These are phyloP conservation scores for Podocnemis expansa DNA, from an alignment of 2,113 vertebrate species.

Conservation along the genomic window DNA sequence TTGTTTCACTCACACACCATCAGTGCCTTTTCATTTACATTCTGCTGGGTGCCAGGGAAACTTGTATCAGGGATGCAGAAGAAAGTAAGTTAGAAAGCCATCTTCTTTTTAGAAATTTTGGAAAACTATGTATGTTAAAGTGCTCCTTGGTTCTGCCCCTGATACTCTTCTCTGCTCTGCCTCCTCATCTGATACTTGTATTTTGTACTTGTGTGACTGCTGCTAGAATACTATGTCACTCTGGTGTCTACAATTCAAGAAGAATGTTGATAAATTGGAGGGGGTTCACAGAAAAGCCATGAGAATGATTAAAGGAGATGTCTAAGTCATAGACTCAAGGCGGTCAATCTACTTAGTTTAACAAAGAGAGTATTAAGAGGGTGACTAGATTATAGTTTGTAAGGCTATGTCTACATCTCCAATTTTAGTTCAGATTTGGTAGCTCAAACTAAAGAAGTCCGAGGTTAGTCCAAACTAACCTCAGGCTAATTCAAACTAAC, in stretches of 20 bases:
- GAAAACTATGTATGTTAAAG: background rate
- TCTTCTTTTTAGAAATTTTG: background rate
- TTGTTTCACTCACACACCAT: background rate
- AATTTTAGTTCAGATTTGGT: too few relatives aligned
- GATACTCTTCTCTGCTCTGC: background rate
- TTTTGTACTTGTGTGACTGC: background rate
- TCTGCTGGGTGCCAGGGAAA: background rate
- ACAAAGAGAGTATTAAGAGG: background rate
- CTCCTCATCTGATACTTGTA: background rate
- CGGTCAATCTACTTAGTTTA: background rate
- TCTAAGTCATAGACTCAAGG: background rate
- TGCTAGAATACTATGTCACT: background rate
- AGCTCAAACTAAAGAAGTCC: too few relatives aligned
- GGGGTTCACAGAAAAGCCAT: background rate
- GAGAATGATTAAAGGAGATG: background rate
- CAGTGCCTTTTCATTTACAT: background rate
- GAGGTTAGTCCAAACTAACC: too few relatives aligned
- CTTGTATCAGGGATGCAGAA: background rate
- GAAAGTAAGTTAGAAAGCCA: background rate
- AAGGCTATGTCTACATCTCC: too few relatives aligned
- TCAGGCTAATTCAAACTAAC: too few relatives aligned
- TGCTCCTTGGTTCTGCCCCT: background rate
- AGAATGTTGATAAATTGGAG: background rate
- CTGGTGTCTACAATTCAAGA: background rate
- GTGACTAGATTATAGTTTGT: background rate